phyloP scores from a whole-genome alignment of 2,113 vertebrate genomes.

The Sander lucioperca region DNA sequence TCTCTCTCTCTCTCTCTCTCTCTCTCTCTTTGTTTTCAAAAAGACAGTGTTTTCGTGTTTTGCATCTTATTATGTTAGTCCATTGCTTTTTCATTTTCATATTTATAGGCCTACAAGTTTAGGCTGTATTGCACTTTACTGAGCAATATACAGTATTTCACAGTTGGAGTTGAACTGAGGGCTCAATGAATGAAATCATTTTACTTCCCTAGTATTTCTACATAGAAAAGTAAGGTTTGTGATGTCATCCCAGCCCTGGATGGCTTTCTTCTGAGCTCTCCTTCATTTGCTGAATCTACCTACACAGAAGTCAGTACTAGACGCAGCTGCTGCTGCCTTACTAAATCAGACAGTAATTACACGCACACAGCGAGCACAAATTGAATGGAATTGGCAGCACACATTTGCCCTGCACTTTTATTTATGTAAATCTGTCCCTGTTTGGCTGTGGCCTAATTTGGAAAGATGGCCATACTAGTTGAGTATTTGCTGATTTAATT shows the following conservation, averaged over 20 bases:
- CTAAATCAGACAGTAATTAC: slow-evolving; percentile 66
- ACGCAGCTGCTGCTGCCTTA: slow-evolving; percentile 32
- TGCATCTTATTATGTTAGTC: background rate
- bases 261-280: slow-evolving; percentile 6
- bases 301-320: slow-evolving; percentile 25
- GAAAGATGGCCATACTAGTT: background rate
- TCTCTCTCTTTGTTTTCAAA: background rate
- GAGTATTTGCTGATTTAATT: background rate
- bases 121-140: background rate
- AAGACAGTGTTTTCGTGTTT: background rate
- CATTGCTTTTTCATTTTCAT: background rate
- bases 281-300: slow-evolving; percentile 45
- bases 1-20: background rate
- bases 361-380: slow-evolving; percentile 56
- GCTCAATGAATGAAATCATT: background rate
- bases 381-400: slow-evolving; percentile 51
- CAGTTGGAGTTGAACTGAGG: background rate
- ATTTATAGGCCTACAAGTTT: too few species aligned
- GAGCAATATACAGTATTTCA: background rate
- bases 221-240: too few species aligned
- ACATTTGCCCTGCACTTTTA: slow-evolving; percentile 41
- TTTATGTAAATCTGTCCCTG: slow-evolving; percentile 36
- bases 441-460: background rate
- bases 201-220: background rate
- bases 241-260: slow-evolving; percentile 1